phyloP scores from a whole-genome alignment of 35 echinoderm and acorn worm genomes.

The Ophiothrix spiculata region DNA sequence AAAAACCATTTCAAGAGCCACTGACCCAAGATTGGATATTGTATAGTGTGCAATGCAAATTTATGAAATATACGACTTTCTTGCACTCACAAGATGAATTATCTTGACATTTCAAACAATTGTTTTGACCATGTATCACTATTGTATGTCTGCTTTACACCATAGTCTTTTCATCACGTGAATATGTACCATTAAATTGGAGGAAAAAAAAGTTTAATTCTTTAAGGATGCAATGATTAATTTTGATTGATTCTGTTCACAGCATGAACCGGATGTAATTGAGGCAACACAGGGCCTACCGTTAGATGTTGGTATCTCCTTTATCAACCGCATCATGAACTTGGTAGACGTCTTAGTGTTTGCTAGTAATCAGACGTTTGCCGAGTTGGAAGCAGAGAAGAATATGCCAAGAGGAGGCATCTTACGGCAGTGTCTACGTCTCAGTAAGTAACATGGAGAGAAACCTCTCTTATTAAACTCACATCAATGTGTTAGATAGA shows the following conservation, averaged over 20 bases:
- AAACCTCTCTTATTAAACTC: too few relatives aligned
- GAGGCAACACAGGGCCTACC: constrained; percentile 94
- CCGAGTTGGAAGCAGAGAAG: constrained; percentile 92
- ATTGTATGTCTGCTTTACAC: too few relatives aligned
- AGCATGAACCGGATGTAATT: constrained; percentile 87
- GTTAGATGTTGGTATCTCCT: constrained; percentile 93
- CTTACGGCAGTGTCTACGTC: constrained; percentile 82
- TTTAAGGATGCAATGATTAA: neutral
- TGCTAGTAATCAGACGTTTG: constrained; percentile 99
- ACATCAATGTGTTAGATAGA: too few relatives aligned
- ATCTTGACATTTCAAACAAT: too few relatives aligned
- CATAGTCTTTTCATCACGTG: too few relatives aligned
- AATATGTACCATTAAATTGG: neutral
- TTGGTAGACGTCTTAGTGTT: constrained; percentile 96
- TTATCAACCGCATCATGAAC: constrained; percentile 98
- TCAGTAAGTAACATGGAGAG: too few relatives aligned
- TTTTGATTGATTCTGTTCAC: neutral
- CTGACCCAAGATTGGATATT: too few relatives aligned
- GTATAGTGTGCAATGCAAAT: too few relatives aligned
- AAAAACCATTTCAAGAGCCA: too few relatives aligned
- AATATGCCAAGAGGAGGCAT: constrained; percentile 92
- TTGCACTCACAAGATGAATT: too few relatives aligned
- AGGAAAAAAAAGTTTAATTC: neutral
- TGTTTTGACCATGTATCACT: too few relatives aligned
- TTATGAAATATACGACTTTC: too few relatives aligned